Evolutionary conservation across 2,113 vertebrate species (phyloP).

Genomic region (Pimephales promelas): DNA sequence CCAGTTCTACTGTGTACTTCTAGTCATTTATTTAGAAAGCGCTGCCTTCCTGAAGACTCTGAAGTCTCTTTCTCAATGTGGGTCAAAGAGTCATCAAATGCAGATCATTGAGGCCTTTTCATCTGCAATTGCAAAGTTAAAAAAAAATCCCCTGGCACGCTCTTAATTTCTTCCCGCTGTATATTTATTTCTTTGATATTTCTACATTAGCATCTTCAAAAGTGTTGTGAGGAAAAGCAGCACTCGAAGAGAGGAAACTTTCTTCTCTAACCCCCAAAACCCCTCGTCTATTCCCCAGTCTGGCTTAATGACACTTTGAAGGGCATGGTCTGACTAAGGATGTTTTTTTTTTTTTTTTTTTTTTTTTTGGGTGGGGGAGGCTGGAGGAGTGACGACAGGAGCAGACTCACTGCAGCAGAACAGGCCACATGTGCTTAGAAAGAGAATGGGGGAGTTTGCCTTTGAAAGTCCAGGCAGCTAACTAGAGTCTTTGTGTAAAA

Average conservation of each 20-base stretch:
- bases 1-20: not conserved
- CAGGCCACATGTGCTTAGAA: conserved; percentile 69
- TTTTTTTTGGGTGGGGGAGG: conserved; percentile 51
- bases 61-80: conserved; percentile 73
- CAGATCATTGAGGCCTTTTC: conserved; percentile 73
- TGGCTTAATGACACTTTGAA: conserved; percentile 77
- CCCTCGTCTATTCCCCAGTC: conserved; percentile 55
- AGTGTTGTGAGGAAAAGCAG: conserved; percentile 47
- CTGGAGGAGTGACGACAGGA: conserved; percentile 49
- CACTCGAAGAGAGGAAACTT: conserved; percentile 26
- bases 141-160: conserved; percentile 69
- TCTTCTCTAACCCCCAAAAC: conserved; percentile 12
- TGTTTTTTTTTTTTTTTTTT: too few relatives aligned
- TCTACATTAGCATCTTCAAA: conserved; percentile 70
- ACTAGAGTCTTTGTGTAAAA: conserved; percentile 75
- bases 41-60: conserved; percentile 67
- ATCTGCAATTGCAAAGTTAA: conserved; percentile 73
- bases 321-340: conserved; percentile 67
- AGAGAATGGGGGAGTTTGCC: conserved; percentile 70
- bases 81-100: conserved; percentile 76
- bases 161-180: conserved; percentile 72
- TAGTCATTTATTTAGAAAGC: not conserved
- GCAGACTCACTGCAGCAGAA: conserved; percentile 64
- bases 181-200: conserved; percentile 75
- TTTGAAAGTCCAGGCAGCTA: conserved; percentile 72